Base-by-base conservation (phyloP, 2,113 vertebrate genomes). In the Passer montanus region DNA sequence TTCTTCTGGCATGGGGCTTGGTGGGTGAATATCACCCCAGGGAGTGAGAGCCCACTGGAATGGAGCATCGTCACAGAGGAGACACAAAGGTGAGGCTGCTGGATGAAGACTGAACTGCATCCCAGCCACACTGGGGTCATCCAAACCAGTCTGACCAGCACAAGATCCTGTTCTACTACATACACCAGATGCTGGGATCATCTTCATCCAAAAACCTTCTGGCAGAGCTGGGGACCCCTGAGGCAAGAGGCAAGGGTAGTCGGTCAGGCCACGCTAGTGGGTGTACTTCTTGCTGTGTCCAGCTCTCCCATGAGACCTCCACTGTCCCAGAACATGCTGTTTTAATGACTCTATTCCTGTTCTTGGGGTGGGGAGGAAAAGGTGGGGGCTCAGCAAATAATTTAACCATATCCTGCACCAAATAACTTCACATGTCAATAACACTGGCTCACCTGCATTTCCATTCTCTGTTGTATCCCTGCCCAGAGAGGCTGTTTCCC, bases 341-440 rank as follows among this genome's bases (percentile, higher is more conserved):
- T 92, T 95, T 91, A 78, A 86, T 94, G 56, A 78, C 93, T 80
- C 64, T 87, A 67, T 96, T 96, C 96, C 95, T 96, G 96, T 94
- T 81, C 89, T 84, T 58, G 82, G 91, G 96, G 93, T 78, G 91
- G 96, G 35, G 56, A 97, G 96, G 96, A 97, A 97, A 92, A 96
- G 96, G 94, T 96, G 95, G 93, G 94, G 89, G 93, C 64, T 94
- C 26, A 9, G 86, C 80, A 70, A 81, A 86, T 81, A 74, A 75
- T 87, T 94, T 92, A 90, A 94, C 94, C 19, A 43, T 94, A 67
- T 67, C 56, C 93, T 86, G 66, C 72, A 81, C 44, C 23, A 59
- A 39, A 70, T 80, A 73, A 59, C 35, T 76, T 77, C 6, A 8
- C 15, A 15, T 66, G 62, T 90, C 10, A 2, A 33, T 58, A 77